Percentiles rank a stretch among this genome's conserved stretches.
Evolutionary conservation across 2,888 invertebrate genomes (phyloP).

Genomic region (Calliopum simillimum): DNA sequence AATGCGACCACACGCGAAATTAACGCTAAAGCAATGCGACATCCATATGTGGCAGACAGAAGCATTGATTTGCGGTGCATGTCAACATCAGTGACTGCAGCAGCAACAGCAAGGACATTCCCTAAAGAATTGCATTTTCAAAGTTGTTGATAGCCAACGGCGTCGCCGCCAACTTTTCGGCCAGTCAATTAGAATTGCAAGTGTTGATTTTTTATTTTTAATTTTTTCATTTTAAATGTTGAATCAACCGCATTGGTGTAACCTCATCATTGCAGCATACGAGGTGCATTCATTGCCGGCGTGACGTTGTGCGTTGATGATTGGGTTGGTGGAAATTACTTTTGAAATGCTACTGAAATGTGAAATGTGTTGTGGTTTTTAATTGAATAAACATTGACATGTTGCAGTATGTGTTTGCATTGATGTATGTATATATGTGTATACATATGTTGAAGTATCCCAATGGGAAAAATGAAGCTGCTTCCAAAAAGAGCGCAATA

Average conservation of each 20-base stretch:
- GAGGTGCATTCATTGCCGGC: too few species aligned
- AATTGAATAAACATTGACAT: conserved; percentile 42
- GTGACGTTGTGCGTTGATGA: not conserved
- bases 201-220: not conserved
- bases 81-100: not conserved
- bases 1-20: conserved; percentile 46
- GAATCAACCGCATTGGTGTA: not conserved
- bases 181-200: conserved; percentile 11
- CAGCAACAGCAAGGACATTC: not conserved
- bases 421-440: conserved; percentile 4
- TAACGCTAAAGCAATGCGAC: conserved; percentile 39
- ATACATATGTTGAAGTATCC: conserved; percentile 6
- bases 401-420: conserved; percentile 16
- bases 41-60: conserved; percentile 3
- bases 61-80: conserved; percentile 12
- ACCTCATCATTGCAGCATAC: too few species aligned
- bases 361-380: conserved; percentile 40
- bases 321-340: conserved; percentile 14
- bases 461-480: too few species aligned
- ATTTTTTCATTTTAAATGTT: conserved; percentile 6
- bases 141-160: not conserved
- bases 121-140: conserved; percentile 1
- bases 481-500: too few species aligned
- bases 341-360: conserved; percentile 16
- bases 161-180: conserved; percentile 5